Conservation (phyloP, 1,140 invertebrate genomes). For the Cotesia chilonis region DNA sequence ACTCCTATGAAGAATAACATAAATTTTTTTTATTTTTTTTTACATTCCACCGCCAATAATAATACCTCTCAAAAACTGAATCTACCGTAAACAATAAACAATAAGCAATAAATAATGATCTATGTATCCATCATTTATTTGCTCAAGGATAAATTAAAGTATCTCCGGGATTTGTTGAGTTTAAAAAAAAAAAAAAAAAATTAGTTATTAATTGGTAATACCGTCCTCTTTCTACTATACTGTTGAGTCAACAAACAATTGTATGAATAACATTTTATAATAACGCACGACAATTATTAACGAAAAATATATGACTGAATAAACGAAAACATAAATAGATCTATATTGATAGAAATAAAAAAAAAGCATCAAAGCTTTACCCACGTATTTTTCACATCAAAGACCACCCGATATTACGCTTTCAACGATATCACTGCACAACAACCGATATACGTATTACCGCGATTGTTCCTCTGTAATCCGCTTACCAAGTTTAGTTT, state of each 20-base stretch:
- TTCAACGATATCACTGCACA: conserved; percentile 23
- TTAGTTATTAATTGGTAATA: too few species aligned
- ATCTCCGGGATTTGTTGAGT: background rate
- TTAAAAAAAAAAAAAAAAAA: background rate
- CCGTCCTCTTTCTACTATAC: too few species aligned
- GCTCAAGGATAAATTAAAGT: background rate
- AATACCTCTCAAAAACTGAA: background rate
- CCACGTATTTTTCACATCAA: conserved; percentile 17
- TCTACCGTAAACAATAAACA: background rate
- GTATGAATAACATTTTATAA: background rate
- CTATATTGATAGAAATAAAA: background rate
- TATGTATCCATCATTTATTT: background rate
- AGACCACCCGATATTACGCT: background rate
- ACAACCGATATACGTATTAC: conserved; percentile 34
- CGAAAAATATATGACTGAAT: background rate
- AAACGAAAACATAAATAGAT: background rate
- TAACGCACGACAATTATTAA: background rate
- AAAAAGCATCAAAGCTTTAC: conserved; percentile 1
- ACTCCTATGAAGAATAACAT: conserved; percentile 14
- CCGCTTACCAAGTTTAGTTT: conserved; percentile 34
- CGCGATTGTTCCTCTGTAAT: conserved; percentile 31
- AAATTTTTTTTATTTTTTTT: background rate
- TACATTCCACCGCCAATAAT: background rate
- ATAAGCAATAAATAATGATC: background rate
- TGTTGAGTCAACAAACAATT: too few species aligned